A percentile compares a stretch with the other conserved stretches of the same genome.
phyloP scores from a whole-genome alignment of 2,113 vertebrate genomes.

The Danionella cerebrum region DNA sequence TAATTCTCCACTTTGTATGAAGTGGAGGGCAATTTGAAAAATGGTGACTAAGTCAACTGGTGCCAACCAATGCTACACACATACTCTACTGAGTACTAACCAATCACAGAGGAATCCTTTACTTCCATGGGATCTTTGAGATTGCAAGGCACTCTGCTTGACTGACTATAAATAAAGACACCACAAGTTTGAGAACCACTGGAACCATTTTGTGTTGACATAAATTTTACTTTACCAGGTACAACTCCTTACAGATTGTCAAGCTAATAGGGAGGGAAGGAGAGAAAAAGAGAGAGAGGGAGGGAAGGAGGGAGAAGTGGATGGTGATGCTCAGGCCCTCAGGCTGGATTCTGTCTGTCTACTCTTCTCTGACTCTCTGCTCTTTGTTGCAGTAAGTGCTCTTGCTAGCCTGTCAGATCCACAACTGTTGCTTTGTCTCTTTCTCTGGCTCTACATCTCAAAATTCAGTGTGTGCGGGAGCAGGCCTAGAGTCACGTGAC shows the following conservation, averaged over 20 bases:
- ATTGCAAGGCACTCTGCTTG: no score
- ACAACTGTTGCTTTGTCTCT: conserved; percentile 12
- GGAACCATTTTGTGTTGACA: no score
- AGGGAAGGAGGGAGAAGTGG: not conserved
- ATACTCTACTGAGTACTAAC: no score
- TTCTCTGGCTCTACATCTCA: not conserved
- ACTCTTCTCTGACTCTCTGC: conserved; percentile 14
- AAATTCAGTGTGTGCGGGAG: not conserved
- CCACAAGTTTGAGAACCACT: no score
- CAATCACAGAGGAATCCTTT: no score
- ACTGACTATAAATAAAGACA: no score
- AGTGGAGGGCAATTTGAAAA: no score
- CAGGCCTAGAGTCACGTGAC: not conserved
- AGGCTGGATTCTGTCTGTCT: conserved; percentile 20
- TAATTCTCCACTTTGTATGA: no score
- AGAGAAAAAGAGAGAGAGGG: not conserved
- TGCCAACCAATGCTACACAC: no score
- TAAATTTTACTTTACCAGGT: no score
- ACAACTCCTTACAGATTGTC: not conserved
- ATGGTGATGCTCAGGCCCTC: conserved; percentile 10
- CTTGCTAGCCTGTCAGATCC: conserved; percentile 7
- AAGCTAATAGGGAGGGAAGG: not conserved
- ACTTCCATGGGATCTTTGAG: no score
- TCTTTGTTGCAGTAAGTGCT: conserved; percentile 23
- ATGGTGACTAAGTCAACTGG: no score